These are phyloP conservation scores for Bryconaethiops microstoma DNA, from an alignment of 2,797 vertebrate genomes.

Conservation along the genomic window DNA sequence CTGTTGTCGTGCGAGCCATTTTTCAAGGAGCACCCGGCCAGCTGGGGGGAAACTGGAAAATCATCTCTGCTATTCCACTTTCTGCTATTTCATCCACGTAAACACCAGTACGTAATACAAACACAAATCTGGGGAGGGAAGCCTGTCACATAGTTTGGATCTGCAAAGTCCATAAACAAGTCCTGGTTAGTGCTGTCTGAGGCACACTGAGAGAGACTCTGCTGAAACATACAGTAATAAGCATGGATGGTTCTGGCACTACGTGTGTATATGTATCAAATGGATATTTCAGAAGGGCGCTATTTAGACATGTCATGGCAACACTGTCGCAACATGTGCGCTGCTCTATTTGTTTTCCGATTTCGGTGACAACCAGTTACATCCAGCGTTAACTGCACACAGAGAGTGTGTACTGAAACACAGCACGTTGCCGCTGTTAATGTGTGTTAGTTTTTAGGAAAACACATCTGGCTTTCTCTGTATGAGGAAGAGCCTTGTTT, in stretches of 20 bases:
- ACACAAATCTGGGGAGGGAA: slow-evolving; percentile 43
- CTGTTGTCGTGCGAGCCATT: slow-evolving; percentile 49
- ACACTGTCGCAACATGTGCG: background rate
- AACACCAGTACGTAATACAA: slow-evolving; percentile 35
- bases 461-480: background rate
- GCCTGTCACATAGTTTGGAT: slow-evolving; percentile 33
- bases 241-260: background rate
- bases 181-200: slow-evolving; percentile 44
- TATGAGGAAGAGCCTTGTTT: background rate
- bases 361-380: background rate
- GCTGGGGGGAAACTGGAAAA: slow-evolving; percentile 46
- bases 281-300: background rate
- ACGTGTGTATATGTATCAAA: background rate
- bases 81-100: slow-evolving; percentile 44
- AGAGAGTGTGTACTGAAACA: background rate
- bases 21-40: slow-evolving; percentile 45
- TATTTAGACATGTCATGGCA: slow-evolving; percentile 6
- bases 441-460: background rate
- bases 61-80: slow-evolving; percentile 55
- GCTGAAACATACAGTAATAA: background rate
- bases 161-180: slow-evolving; percentile 46
- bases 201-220: background rate
- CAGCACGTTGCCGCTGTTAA: background rate
- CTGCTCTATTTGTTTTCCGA: background rate
- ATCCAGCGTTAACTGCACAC: too few species aligned